Evolutionary conservation across 2,797 vertebrate genomes (phyloP), one percentile per base, ranked within the genome.

Genomic region (Benthosema pterotum): DNA sequence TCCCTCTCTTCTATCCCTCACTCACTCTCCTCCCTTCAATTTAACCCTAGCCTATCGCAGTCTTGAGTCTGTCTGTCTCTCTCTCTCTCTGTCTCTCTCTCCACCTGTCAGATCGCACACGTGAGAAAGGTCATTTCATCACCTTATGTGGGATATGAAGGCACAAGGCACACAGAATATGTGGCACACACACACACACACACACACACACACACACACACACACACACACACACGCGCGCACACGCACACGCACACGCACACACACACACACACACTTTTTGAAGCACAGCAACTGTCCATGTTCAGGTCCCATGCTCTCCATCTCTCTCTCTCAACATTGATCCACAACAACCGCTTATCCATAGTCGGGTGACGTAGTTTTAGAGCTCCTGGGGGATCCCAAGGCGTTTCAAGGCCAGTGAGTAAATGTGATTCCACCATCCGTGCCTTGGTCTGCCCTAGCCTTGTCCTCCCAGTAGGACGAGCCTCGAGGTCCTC

Each of bases 121-220:
- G 9, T 38, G 47, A 70, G 64, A 77, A 54, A 67, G 63, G 54
- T 56, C 52, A 65, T 64, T 67, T 15, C 73, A 45, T 15, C 66
- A 60, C 72, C 72, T 72, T 52, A 68, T 64, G 59, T 54, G 38
- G 13, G 32, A 60, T 72, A 38, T 7, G 32, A 38, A 38, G 8
- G 32, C 32, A 11, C 32, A 38, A 8, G 8, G 8, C 8, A 11
- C 32, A 32, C 28, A 32, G 28, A 28, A 9, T 38, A 9, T 25
- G 22, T 4, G 22, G 22, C 32, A 38, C 28, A 4, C 28, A 32
- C 28, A 25, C 22, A 25, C 52, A 48, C 63, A 52, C n/a, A 42
- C 46, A n/a, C 38, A 48, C 50, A 52, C 28, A 32, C 28, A 4
- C 28, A 32, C 28, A 25, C 22, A 25, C 52, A 48, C 63, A 52